phyloP scores from a whole-genome alignment of 2,797 vertebrate species.

The Sebastes oblongus region DNA sequence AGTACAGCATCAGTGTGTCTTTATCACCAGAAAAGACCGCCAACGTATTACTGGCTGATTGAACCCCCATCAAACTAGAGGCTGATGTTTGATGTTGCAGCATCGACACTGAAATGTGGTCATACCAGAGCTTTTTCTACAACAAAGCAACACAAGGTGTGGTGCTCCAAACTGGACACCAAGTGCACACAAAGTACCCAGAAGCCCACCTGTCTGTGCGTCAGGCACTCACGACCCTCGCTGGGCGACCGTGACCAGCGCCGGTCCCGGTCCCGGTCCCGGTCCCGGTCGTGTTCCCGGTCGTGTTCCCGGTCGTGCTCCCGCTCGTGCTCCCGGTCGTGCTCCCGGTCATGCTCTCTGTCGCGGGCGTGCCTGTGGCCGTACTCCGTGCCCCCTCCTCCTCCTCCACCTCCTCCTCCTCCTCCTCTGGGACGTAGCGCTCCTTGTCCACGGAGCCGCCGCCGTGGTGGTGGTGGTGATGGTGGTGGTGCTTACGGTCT shows the following conservation, averaged over 20 bases:
- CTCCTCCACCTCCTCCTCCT: no score
- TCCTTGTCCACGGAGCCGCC: conserved; percentile 87
- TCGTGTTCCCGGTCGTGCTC: no score
- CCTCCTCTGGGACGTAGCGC: conserved; percentile 84
- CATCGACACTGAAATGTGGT: neutral
- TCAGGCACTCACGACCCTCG: conserved; percentile 86
- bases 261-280: conserved; percentile 39
- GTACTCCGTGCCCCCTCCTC: conserved; percentile 73
- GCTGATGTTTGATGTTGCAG: neutral
- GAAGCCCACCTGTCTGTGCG: conserved; percentile 95
- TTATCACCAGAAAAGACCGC: neutral
- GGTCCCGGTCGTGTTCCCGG: no score
- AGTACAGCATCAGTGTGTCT: neutral
- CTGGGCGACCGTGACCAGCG: conserved; percentile 95
- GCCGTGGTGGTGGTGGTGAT: conserved; percentile 82
- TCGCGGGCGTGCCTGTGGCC: conserved; percentile 81
- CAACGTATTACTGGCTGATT: neutral
- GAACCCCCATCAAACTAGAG: conserved; percentile 17
- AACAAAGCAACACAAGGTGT: neutral
- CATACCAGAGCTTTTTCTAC: neutral
- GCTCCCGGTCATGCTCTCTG: conserved; percentile 45
- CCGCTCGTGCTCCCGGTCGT: no score
- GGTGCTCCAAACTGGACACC: neutral
- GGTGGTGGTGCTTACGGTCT: conserved; percentile 91
- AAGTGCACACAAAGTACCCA: conserved; percentile 12